Base-by-base conservation (phyloP, 2,113 vertebrate species). In the Theristicus caerulescens region DNA sequence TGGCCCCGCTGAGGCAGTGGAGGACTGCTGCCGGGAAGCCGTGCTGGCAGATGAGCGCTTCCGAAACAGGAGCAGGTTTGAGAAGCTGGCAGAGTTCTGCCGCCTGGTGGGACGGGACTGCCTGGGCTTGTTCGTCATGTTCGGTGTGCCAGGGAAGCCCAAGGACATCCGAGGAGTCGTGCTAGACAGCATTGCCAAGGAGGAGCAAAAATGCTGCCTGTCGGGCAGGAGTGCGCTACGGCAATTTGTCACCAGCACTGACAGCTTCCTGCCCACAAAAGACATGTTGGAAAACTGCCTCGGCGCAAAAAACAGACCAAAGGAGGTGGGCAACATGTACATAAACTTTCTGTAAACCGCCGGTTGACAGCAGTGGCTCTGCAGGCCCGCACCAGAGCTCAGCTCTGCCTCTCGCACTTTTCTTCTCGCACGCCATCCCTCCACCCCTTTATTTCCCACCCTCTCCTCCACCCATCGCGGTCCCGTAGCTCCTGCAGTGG, bases 41-140 rank as follows among this genome's bases (percentile, higher is more conserved):
- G 11, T 4, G 18, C 47, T 62, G n/a, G 71, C 90, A 2, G 78
- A 92, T 0, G 6, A 80, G 18, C 5, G 15, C 76, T 96, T 83
- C 65, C 65, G 44, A 38, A 92, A 82, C 57, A 79, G 34, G 71
- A 97, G 86, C 82, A 82, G 80, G 26, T 97, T 91, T 27, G 96
- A 97, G 83, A 97, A 94, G 79, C 92, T 98, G 92, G 91, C 91
- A 2, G 82, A 97, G 79, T 97, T 97, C 89, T 98, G 97, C 91
- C 4, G 3, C 22, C 81, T 97, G 91, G 93, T 98, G 79, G 97
- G 98, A 38, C 21, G 5, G 54, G 97, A 97, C 82, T 98, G 97
- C 67, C 61, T 97, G 78, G 97, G 98, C 27, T 59, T 97, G 38
- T 97, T 97, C 15, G 16, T 98, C 20, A 1, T 97, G 55, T 97